These are phyloP conservation scores for Steatocranus sp. DNA, from an alignment of 2,797 vertebrate species.

Conservation along the genomic window DNA sequence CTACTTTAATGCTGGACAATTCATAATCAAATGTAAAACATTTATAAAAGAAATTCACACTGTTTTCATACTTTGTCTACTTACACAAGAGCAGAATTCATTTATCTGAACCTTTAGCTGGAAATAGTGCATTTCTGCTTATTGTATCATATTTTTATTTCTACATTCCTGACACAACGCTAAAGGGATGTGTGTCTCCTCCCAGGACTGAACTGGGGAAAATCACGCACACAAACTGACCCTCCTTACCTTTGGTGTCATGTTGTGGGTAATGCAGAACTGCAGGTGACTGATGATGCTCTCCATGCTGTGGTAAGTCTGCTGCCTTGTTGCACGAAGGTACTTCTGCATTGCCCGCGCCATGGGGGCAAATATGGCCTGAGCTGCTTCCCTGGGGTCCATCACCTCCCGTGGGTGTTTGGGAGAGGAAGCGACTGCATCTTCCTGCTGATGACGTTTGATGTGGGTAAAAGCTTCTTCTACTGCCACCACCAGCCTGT, in stretches of 20 bases:
- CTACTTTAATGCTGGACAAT: fast-evolving
- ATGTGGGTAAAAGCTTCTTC: constrained; percentile 93
- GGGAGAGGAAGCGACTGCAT: constrained; percentile 45
- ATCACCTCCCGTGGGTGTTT: constrained; percentile 86
- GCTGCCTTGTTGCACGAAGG: constrained; percentile 87
- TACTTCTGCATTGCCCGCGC: constrained; percentile 93
- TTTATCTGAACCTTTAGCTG: fast-evolving
- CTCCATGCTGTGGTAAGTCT: constrained; percentile 92
- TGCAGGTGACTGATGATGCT: constrained; percentile 89
- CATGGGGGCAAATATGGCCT: constrained; percentile 92
- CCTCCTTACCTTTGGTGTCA: constrained; percentile 83
- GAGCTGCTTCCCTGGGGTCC: constrained; percentile 88
- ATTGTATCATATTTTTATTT: fast-evolving
- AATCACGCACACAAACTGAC: fast-evolving
- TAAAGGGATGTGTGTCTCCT: not conserved
- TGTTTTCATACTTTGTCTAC: fast-evolving
- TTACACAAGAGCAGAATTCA: fast-evolving
- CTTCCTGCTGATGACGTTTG: constrained; percentile 84
- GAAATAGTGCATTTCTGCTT: fast-evolving
- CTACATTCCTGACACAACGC: fast-evolving
- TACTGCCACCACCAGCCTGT: constrained; percentile 87
- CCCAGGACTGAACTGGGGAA: fast-evolving
- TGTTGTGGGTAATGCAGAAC: constrained; percentile 91
- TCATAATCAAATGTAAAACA: fast-evolving
- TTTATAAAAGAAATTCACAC: fast-evolving